Conservation (phyloP, 2,888 invertebrate genomes). For the Phytoseiulus persimilis region DNA sequence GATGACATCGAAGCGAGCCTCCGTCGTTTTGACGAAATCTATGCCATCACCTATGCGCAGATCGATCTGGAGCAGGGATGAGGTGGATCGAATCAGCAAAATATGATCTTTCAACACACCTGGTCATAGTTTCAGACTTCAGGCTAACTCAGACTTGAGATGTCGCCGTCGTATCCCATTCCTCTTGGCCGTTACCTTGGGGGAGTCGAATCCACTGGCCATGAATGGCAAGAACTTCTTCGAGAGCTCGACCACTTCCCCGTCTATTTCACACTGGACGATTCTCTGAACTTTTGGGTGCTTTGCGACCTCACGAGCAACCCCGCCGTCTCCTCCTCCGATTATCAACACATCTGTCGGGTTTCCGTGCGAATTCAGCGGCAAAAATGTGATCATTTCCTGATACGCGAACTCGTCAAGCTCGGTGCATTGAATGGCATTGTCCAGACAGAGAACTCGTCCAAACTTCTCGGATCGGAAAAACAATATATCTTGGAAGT, state of each 20-base stretch:
- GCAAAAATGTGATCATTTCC: conserved; percentile 93
- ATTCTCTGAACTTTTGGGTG: conserved; percentile 78
- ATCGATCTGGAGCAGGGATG: conserved; percentile 45
- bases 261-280: conserved; percentile 89
- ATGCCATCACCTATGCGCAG: conserved; percentile 86
- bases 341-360: conserved; percentile 82
- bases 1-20: conserved; percentile 83
- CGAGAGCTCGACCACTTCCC: conserved; percentile 74
- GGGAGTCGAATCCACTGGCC: conserved; percentile 66
- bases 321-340: conserved; percentile 97
- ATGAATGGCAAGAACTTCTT: conserved; percentile 81
- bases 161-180: too few species aligned
- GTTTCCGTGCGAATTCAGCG: conserved; percentile 78
- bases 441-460: conserved; percentile 77
- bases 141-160: too few species aligned
- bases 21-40: conserved; percentile 76
- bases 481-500: conserved; percentile 51
- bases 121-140: too few species aligned
- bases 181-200: too few species aligned
- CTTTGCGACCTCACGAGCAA: conserved; percentile 86
- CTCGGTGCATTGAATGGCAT: conserved; percentile 92
- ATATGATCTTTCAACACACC: too few species aligned
- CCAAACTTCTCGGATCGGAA: conserved; percentile 66
- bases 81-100: too few species aligned
- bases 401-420: conserved; percentile 95